phyloP scores from a whole-genome alignment of 2,113 vertebrate genomes.

The Rana temporaria region DNA sequence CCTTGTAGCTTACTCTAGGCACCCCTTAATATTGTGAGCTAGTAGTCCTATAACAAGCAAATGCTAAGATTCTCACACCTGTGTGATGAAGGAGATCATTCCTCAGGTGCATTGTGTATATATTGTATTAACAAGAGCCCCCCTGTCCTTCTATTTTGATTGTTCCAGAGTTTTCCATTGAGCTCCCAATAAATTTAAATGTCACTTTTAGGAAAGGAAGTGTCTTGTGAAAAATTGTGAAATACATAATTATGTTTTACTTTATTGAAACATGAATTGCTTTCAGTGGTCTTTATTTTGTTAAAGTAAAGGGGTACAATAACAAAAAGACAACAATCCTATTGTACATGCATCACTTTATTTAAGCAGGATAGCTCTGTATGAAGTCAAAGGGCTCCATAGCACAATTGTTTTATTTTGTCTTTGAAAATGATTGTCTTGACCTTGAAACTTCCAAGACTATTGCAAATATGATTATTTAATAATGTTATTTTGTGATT shows the following conservation, averaged over 20 bases:
- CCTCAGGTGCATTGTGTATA: constrained; percentile 68
- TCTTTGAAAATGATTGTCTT: neutral
- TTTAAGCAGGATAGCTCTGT: neutral
- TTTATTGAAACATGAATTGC: constrained; percentile 69
- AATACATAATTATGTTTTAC: constrained; percentile 62
- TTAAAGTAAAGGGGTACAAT: neutral
- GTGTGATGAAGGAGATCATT: constrained; percentile 65
- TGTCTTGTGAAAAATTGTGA: constrained; percentile 76
- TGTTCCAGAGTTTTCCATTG: constrained; percentile 72
- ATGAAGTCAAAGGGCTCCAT: neutral
- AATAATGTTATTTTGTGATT: no score
- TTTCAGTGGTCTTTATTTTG: neutral
- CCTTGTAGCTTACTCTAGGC: constrained; percentile 82
- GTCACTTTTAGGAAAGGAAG: constrained; percentile 77
- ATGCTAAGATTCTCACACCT: constrained; percentile 66
- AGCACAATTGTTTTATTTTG: neutral
- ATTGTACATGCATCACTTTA: neutral
- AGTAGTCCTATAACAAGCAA: constrained; percentile 75
- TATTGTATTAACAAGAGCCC: constrained; percentile 71
- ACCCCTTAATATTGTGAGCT: constrained; percentile 81
- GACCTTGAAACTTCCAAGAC: no score
- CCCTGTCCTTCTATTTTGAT: constrained; percentile 68
- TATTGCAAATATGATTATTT: no score
- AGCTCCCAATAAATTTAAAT: constrained; percentile 72
- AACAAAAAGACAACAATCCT: neutral